Evolutionary conservation across 2,888 invertebrate genomes (phyloP).

Genomic region (Dryococelus australis): DNA sequence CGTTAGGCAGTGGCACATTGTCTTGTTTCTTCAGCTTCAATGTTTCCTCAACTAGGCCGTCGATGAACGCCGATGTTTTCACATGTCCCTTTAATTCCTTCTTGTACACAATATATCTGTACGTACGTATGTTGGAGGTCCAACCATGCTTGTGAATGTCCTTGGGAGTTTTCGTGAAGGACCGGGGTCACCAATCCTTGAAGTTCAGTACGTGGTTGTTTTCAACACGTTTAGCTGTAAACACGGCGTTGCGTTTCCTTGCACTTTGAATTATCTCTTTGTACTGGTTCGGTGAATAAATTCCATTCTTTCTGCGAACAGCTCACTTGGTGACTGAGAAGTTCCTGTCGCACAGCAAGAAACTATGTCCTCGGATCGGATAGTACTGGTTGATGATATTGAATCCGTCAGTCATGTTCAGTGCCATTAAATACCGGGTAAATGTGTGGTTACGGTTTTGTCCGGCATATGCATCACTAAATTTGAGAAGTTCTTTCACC

Average conservation of each 20-base stretch:
- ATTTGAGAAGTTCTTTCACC: neutral
- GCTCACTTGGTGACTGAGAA: slow-evolving; percentile 35
- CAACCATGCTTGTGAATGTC: neutral
- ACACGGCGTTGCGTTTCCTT: slow-evolving; percentile 36
- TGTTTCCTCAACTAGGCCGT: neutral
- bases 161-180: slow-evolving; percentile 35
- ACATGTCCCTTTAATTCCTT: neutral
- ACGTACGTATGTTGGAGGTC: neutral
- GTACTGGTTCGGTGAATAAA: slow-evolving; percentile 39
- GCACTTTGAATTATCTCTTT: slow-evolving; percentile 34
- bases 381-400: neutral
- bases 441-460: slow-evolving; percentile 17
- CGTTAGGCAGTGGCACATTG: neutral
- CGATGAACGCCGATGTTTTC: neutral
- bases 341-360: slow-evolving; percentile 37
- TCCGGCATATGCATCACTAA: neutral
- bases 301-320: slow-evolving; percentile 35
- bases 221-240: slow-evolving; percentile 36
- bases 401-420: neutral
- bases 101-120: neutral
- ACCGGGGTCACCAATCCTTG: slow-evolving; percentile 39
- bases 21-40: slow-evolving; percentile 19
- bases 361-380: slow-evolving; percentile 28
- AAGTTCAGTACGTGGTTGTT: slow-evolving; percentile 39
- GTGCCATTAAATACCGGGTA: neutral